Evolutionary conservation across 35 echinoderm and acorn worm genomes (phyloP).

Genomic region (Heliocidaris tuberculata): DNA sequence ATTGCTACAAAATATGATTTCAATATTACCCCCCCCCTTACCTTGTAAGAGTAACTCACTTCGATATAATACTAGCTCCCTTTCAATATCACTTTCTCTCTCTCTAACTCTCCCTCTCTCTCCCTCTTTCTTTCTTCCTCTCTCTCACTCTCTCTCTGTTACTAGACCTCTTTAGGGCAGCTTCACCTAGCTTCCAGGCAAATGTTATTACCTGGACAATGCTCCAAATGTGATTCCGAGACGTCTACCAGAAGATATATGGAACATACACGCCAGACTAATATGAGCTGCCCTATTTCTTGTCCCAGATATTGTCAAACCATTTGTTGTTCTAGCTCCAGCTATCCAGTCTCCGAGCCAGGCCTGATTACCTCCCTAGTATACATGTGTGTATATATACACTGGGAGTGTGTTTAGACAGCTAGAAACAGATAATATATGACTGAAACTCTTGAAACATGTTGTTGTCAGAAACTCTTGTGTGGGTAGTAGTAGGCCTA

Average conservation of each 20-base stretch:
- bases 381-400: neutral
- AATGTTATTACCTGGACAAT: neutral
- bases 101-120: neutral
- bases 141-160: neutral
- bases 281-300: neutral
- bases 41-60: too few species aligned
- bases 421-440: neutral
- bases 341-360: neutral
- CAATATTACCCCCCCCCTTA: too few species aligned
- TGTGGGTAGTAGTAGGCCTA: too few species aligned
- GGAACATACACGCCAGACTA: neutral
- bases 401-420: neutral
- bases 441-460: neutral
- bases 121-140: neutral
- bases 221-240: neutral
- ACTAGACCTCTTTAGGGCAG: neutral
- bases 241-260: neutral
- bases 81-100: too few species aligned
- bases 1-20: too few species aligned
- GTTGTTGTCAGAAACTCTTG: too few species aligned
- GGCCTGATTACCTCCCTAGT: neutral
- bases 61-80: too few species aligned
- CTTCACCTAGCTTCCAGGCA: slow-evolving; percentile 5
- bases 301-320: neutral
- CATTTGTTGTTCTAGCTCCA: neutral